Base-by-base conservation (phyloP, 1,140 invertebrate genomes). In the Neotoxoptera formosana region DNA sequence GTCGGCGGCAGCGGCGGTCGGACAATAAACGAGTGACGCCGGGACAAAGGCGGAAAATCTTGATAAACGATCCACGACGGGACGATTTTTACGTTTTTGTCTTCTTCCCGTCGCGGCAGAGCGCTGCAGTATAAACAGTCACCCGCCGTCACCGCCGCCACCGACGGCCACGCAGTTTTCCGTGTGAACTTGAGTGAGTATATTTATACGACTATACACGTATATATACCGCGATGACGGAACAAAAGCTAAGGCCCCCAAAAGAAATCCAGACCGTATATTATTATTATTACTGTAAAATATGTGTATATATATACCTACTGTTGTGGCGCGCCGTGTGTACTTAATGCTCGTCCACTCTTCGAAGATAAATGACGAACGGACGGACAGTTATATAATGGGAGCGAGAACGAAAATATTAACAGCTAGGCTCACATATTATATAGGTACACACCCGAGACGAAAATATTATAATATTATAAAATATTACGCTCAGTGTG, bases 61-160 rank as follows among this genome's bases (percentile, higher is more conserved):
- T 91, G 90, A 91, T 91, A 91, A 91, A 91, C 90, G 90, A 91
- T 91, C 90, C 47, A 81, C 90, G 36, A 25, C 90, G 36, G 90
- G 60, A 7, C 90, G 41, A 91, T 91, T 91, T 60, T 91, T 56
- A 56, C 23, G 23, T 89, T 88, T 88, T 88, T 88, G 30, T 88
- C 48, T 89, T 51, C 48, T 41, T 88, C 17, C n/a, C 45, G 41
- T 41, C 41, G 45, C 30, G 14, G 34, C 84, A 17, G 41, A 41
- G 41, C 41, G 41, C 41, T 2, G 23, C 47, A 25, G 48, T 88
- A 88, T 51, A 51, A 34, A 60, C 14, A 45, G 84, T 86, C 25
- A 47, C 84, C 25, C 25, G 84, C 41, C 41, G 25, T 41, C 36
- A 4, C 83, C 30, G 30, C 23, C 23, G 7, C n/a, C 17, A 2